Evolutionary conservation across 2,797 vertebrate genomes (phyloP), one percentile per base, ranked within the genome.

Genomic region (Pseudotriccus pelzelni): DNA sequence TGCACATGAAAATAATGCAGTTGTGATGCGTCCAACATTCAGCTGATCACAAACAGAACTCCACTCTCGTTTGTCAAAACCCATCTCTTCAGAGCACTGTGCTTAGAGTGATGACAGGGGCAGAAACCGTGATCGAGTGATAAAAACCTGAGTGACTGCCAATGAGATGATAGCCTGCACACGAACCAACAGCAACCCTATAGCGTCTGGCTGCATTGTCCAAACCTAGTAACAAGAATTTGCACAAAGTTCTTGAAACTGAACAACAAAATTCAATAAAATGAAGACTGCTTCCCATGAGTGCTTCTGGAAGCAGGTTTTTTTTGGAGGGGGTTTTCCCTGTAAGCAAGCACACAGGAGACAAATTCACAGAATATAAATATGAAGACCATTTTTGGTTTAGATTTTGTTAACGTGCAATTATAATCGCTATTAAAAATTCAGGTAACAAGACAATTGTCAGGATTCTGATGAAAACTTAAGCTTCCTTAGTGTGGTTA

Each of bases 61-160:
- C 47, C 20, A 36, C 50, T 93, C 69, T 63, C 34, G 39, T 46
- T 87, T 82, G 60, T 78, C 49, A 79, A 93, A 94, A 53, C 24
- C 27, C 39, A 55, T 66, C 23, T 39, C 67, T 91, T 52, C 84
- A 70, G 28, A 80, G 60, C 63, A 70, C 25, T 17, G 41, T 79
- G 70, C 77, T 93, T 4, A 64, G 28, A 87, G 70, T 39, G 84
- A 91, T 90, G 95, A 93, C 85, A 90, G 44, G 85, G 70, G 59
- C 80, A 91, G 91, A 93, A 93, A 90, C 68, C 39, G 82, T 2
- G 41, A 87, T 36, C 12, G 41, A 72, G 73, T 53, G 88, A 90
- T 79, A 93, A 94, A 94, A 94, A 86, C 66, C 63, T 50, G 80
- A 70, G 79, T 18, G 84, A 55, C 68, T 93, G 70, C 77, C 77